Evolutionary conservation across 1,140 invertebrate genomes (phyloP), one percentile per base, ranked within the genome.

Genomic region (Calliopsis andreniformis): DNA sequence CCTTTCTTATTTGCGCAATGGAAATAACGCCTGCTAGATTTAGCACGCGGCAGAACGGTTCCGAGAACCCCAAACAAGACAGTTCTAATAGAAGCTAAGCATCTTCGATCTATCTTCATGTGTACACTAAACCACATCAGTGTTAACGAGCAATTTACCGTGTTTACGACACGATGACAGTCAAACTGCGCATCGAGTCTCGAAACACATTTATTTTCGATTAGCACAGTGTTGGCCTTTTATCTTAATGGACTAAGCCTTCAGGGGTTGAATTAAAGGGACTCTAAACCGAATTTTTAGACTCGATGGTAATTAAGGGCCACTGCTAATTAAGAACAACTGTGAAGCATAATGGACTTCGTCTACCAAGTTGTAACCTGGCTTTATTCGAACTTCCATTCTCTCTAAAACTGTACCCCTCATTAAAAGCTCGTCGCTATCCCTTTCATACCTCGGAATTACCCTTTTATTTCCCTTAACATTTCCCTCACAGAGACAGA

Each of bases 121-220:
- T 3, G 8, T 42, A 23, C 23, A 23, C 2, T 28, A 32, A 28
- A 32, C 20, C 43, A 47, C 59, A 71, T 61, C 20, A 35, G 35
- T 30, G 59, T 64, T 64, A 55, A 72, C 70, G 16, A 32, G 25
- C 69, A 42, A 53, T 64, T 64, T 28, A 32, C 5, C 12, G 14
- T 43, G 47, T 72, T 61, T 49, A 28, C 47, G 3, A 35, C 7
- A 10, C 35, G 3, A 12, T 0, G 25, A 5, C 35, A 18, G 7
- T 1, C 47, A 49, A 6, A n/a, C 10, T 20, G n/a, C 18, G 28
- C 20, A 12, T 0, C 10, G 12, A 25, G 35, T 2, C 18, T 5
- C 47, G 7, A 32, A 42, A 53, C 59, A 14, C 47, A 32, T 72
- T 73, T 66, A 43, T 66, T 73, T 55, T 5, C 49, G 55, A 66